Conservation (phyloP, 2,797 vertebrate species). For the Danio albolineatus region DNA sequence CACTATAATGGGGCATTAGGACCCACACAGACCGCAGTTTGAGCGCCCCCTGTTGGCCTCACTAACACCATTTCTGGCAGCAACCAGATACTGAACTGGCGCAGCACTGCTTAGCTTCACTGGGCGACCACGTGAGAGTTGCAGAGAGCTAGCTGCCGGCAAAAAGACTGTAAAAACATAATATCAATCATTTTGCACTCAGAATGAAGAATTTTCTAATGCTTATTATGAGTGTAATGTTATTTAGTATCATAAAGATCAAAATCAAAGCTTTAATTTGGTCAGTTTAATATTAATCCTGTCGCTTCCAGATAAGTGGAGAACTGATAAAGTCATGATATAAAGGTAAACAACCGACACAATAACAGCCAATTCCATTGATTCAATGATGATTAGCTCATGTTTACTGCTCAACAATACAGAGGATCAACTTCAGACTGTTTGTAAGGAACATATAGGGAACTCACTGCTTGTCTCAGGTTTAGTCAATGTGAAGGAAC, state of each 20-base stretch:
- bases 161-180: too few relatives aligned
- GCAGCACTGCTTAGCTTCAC: too few relatives aligned
- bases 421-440: background rate
- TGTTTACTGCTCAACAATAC: background rate
- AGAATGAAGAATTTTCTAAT: background rate
- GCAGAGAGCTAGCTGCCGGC: too few relatives aligned
- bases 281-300: background rate
- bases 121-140: too few relatives aligned
- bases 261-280: background rate
- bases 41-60: too few relatives aligned
- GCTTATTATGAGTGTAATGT: background rate
- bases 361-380: background rate
- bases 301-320: slow-evolving; percentile 1
- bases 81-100: too few relatives aligned
- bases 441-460: background rate
- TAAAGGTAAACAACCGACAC: background rate
- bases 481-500: slow-evolving; percentile 32
- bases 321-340: background rate
- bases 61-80: too few relatives aligned
- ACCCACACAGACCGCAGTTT: too few relatives aligned
- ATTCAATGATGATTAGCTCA: background rate
- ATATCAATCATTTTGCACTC: too few relatives aligned
- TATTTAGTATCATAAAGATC: background rate
- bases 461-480: background rate
- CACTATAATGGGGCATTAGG: too few relatives aligned